Evolutionary conservation across 2,113 vertebrate species (phyloP).

Genomic region (Accipiter cooperii): DNA sequence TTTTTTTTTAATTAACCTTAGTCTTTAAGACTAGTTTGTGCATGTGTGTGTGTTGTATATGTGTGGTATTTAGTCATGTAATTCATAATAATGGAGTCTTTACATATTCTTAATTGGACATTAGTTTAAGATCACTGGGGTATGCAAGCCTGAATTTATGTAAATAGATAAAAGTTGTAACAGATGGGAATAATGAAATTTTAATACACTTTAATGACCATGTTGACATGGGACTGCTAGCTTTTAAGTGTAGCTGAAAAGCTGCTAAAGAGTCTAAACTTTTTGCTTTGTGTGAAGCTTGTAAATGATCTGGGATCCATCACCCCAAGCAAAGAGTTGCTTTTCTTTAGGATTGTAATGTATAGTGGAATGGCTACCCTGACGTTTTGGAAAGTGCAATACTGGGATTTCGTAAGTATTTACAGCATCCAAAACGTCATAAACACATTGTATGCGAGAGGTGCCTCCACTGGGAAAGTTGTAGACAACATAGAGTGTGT

Average conservation of each 20-base stretch:
- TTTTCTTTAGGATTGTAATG: constrained; percentile 88
- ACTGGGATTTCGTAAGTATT: constrained; percentile 62
- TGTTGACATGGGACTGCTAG: not conserved
- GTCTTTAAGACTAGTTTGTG: not conserved
- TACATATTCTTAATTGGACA: not conserved
- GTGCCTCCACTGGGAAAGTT: constrained; percentile 78
- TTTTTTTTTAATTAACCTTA: not conserved
- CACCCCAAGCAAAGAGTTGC: constrained; percentile 90
- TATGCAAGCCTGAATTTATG: not conserved
- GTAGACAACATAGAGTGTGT: constrained; percentile 88
- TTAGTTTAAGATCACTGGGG: not conserved
- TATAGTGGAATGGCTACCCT: constrained; percentile 83
- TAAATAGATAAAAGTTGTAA: not conserved
- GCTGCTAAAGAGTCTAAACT: not conserved
- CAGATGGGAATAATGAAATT: not conserved
- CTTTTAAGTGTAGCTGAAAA: not conserved
- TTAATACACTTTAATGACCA: not conserved
- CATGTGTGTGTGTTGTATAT: not conserved
- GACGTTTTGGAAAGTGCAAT: constrained; percentile 84
- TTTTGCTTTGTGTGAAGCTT: constrained; percentile 79
- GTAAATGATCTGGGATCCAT: constrained; percentile 91
- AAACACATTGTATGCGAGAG: constrained; percentile 83
- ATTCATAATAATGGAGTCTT: not conserved
- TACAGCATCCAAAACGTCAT: constrained; percentile 79
- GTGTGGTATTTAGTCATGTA: not conserved